Percentiles rank a stretch among this genome's conserved stretches.
These are phyloP conservation scores for Triops cancriformis DNA, from an alignment of 1,140 invertebrate genomes.

Conservation along the genomic window DNA sequence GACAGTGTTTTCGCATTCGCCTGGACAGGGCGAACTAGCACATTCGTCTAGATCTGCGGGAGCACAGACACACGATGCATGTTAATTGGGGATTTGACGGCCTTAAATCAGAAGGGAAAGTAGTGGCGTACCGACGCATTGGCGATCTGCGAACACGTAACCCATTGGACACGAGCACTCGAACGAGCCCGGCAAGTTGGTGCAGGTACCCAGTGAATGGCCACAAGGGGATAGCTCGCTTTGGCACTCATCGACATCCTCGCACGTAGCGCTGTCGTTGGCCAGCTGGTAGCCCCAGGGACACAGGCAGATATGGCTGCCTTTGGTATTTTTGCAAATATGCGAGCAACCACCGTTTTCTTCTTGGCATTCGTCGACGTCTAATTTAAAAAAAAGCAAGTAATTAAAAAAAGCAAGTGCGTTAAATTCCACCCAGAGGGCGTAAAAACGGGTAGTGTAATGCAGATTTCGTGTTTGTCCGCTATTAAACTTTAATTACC, in stretches of 20 bases:
- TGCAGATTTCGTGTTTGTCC: neutral
- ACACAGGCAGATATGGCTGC: slow-evolving; percentile 53
- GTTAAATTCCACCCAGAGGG: too few species aligned
- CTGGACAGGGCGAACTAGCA: slow-evolving; percentile 32
- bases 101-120: slow-evolving; percentile 50
- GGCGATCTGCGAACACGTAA: slow-evolving; percentile 43
- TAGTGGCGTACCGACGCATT: slow-evolving; percentile 47
- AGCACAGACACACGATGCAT: slow-evolving; percentile 39
- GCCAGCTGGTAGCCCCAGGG: slow-evolving; percentile 43
- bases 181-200: slow-evolving; percentile 46
- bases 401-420: neutral
- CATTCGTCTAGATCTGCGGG: slow-evolving; percentile 64
- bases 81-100: slow-evolving; percentile 46
- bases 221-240: slow-evolving; percentile 27
- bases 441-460: neutral
- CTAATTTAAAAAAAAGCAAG: slow-evolving; percentile 28
- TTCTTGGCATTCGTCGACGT: slow-evolving; percentile 49
- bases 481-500: slow-evolving; percentile 29
- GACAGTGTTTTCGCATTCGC: slow-evolving; percentile 64
- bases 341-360: slow-evolving; percentile 50
- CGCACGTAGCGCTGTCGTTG: slow-evolving; percentile 36
- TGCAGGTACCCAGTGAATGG: slow-evolving; percentile 38
- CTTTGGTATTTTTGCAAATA: slow-evolving; percentile 42
- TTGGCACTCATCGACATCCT: slow-evolving; percentile 34
- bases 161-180: slow-evolving; percentile 50